phyloP scores from a whole-genome alignment of 2,113 vertebrate species.

The Myiozetetes cayanensis region DNA sequence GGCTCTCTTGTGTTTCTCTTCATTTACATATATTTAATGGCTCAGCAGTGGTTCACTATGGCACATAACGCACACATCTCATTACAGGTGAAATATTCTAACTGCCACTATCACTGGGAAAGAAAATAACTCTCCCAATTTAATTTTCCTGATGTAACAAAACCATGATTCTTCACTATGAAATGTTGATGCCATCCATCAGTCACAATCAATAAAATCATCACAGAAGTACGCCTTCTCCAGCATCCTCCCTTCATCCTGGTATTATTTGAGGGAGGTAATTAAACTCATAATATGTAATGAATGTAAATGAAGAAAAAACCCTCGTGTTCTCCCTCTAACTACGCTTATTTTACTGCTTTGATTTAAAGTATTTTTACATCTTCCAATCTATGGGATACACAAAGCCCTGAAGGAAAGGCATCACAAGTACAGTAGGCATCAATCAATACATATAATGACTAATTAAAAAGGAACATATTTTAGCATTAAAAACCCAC shows the following conservation, averaged over 20 bases:
- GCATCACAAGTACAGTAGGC: conserved; percentile 55
- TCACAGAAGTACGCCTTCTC: conserved; percentile 75
- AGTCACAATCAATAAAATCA: conserved; percentile 89
- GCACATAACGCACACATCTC: conserved; percentile 91
- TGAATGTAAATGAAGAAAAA: conserved; percentile 84
- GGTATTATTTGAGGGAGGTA: conserved; percentile 81
- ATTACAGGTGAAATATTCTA: conserved; percentile 97
- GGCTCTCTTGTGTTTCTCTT: conserved; percentile 98
- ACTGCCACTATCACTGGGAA: conserved; percentile 91
- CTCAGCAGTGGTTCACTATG: conserved; percentile 97
- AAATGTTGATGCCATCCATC: conserved; percentile 88
- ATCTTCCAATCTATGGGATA: conserved; percentile 69
- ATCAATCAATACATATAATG: conserved; percentile 69
- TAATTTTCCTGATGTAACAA: conserved; percentile 90
- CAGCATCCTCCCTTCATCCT: conserved; percentile 69
- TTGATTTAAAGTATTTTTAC: conserved; percentile 75
- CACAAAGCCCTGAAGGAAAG: conserved; percentile 63
- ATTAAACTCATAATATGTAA: conserved; percentile 85
- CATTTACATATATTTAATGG: conserved; percentile 99
- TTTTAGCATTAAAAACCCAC: conserved; percentile 64
- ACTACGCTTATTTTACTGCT: conserved; percentile 77
- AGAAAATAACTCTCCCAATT: conserved; percentile 90
- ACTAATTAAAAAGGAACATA: conserved; percentile 71
- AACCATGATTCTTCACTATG: conserved; percentile 88
- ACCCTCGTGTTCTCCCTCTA: conserved; percentile 71